phyloP scores from a whole-genome alignment of 92 coral and sea anemone genomes.

The Palythoa heliodiscus region DNA sequence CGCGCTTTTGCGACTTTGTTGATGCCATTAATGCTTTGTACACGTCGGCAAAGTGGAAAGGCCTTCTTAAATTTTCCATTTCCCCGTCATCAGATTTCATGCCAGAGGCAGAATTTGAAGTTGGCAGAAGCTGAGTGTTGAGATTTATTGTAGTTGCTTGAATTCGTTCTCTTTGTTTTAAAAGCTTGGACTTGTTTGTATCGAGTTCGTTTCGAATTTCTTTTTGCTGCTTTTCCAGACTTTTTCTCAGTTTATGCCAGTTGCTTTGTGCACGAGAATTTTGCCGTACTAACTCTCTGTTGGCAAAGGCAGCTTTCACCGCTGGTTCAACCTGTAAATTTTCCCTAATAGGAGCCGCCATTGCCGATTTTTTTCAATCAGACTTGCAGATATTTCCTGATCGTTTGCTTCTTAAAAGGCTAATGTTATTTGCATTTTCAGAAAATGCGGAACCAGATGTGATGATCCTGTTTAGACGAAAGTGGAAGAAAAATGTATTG shows the following conservation, averaged over 20 bases:
- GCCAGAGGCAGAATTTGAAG: neutral
- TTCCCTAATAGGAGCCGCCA: constrained; percentile 48
- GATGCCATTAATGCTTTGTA: constrained; percentile 67
- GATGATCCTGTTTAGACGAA: neutral
- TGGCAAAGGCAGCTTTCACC: constrained; percentile 64
- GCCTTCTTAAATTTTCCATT: neutral
- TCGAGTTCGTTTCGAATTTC: constrained; percentile 52
- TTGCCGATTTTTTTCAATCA: neutral
- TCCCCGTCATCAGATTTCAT: constrained; percentile 33
- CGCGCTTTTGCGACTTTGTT: constrained; percentile 37
- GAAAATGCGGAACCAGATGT: neutral
- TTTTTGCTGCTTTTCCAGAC: constrained; percentile 60
- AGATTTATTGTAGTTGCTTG: constrained; percentile 48
- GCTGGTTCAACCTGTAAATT: constrained; percentile 68
- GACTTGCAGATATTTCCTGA: neutral
- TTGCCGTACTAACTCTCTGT: constrained; percentile 54
- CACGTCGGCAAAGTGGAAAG: constrained; percentile 58
- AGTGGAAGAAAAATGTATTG: neutral
- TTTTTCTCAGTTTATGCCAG: constrained; percentile 54
- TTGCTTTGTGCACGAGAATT: constrained; percentile 63
- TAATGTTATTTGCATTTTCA: neutral
- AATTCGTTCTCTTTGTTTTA: constrained; percentile 67
- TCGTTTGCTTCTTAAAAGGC: neutral
- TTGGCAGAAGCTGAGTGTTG: neutral
- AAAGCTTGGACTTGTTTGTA: constrained; percentile 58